A percentile compares a stretch with the other conserved stretches of the same genome.
These are phyloP conservation scores for Aphelinus atriplicis DNA, from an alignment of 1,140 invertebrate species.

Conservation along the genomic window DNA sequence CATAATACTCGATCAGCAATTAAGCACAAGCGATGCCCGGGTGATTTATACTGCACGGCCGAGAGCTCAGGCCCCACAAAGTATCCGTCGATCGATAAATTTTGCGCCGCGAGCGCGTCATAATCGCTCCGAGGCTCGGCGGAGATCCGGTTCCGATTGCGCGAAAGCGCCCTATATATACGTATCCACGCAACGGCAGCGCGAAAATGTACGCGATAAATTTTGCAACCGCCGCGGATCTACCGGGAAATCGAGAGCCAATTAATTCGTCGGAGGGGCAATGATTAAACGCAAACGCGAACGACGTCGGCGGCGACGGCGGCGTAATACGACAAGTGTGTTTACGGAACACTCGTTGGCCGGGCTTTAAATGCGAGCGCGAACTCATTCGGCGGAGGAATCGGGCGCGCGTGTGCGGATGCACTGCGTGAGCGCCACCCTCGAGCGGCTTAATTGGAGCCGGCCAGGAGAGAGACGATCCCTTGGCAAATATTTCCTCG, in stretches of 20 bases:
- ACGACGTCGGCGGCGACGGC: neutral
- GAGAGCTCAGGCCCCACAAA: no score
- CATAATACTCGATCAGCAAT: no score
- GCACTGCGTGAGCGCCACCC: neutral
- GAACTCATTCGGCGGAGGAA: neutral
- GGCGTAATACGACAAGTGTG: constrained; percentile 48
- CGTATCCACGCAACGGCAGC: neutral
- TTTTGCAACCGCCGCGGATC: neutral
- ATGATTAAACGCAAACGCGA: constrained; percentile 34
- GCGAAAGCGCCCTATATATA: constrained; percentile 18
- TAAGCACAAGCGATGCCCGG: no score
- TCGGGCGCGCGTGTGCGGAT: neutral
- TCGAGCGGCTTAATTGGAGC: constrained; percentile 22
- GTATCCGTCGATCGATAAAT: no score
- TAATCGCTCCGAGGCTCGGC: no score
- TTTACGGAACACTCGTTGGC: constrained; percentile 52
- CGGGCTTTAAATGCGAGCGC: constrained; percentile 16
- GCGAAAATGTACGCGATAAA: constrained; percentile 28
- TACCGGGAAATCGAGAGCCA: constrained; percentile 15
- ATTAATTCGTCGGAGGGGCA: constrained; percentile 18
- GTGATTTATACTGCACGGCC: no score
- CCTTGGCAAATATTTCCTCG: constrained; percentile 52
- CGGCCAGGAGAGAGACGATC: constrained; percentile 41
- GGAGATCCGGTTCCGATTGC: constrained; percentile 4
- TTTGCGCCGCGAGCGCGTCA: no score